Base-by-base conservation (phyloP, 2,888 invertebrate genomes). In the Acheta domesticus region DNA sequence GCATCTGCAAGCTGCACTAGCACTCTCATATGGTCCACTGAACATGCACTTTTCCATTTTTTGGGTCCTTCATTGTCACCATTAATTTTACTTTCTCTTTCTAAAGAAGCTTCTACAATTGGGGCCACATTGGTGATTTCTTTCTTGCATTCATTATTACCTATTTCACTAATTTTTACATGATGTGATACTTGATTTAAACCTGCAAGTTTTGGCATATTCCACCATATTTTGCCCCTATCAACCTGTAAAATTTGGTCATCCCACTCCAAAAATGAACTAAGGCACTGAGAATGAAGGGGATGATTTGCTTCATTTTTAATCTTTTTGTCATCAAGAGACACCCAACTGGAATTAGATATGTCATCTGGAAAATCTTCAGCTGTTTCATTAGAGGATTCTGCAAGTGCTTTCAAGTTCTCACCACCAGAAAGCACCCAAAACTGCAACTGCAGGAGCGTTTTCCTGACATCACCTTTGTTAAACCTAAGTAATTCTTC, bases 371-470 rank as follows among this genome's bases (percentile, higher is more conserved):
- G 78, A 16, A 49, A 3, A 14, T 78, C 78, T 12, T 48, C 23
- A 19, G 11, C 19, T 20, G 75, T 16, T 78, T 14, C 23, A n/a
- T 21, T n/a, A 19, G 73, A 21, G 16, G 21, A 3, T 21, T 49
- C 73, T 20, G 75, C 19, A 11, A 76, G 49, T 48, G 75, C 11
- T 21, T 77, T 36, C 16, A 23, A 14, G 74, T 74, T 74, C n/a
- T 80, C 50, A 74, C 82, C 83, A n/a, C 85, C 85, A 79, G 91
- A 91, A 81, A 90, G 88, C 83, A 92, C 87, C 86, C 92, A 91
- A 86, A 92, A 94, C 84, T 95, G 94, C 82, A 95, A 87, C 84
- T 92, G 92, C 80, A 94, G 88, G 74, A 94, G 87, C 19, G 93
- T 91, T 86, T 91, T 92, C 79, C 95, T 89, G 76, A 94, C 88